phyloP scores from a whole-genome alignment of 2,888 invertebrate genomes.

The Tetragonula carbonaria region DNA sequence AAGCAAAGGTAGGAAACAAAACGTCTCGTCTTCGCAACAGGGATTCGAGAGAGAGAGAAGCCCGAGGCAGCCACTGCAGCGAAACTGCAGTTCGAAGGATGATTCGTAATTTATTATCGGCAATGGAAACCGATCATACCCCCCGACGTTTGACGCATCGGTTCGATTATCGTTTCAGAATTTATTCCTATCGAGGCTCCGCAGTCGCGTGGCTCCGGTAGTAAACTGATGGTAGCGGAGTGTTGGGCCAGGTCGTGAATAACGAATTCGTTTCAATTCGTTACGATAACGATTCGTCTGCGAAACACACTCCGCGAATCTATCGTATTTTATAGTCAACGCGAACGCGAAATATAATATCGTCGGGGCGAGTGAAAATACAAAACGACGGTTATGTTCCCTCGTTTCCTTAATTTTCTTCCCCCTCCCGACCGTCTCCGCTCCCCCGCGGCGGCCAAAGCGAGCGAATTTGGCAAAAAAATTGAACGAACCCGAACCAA shows the following conservation, averaged over 20 bases:
- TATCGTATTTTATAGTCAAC: constrained; percentile 14
- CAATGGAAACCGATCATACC: neutral
- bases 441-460: too few species aligned
- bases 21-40: neutral
- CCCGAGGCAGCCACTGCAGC: neutral
- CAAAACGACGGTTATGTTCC: neutral
- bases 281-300: too few species aligned
- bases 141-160: constrained; percentile 9
- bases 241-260: constrained; percentile 19
- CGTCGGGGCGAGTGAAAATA: constrained; percentile 10
- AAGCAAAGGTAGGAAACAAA: neutral
- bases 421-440: too few species aligned
- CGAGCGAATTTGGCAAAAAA: neutral
- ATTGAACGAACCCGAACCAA: neutral
- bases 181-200: constrained; percentile 42
- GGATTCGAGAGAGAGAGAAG: neutral
- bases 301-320: constrained; percentile 26
- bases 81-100: neutral
- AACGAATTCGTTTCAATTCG: constrained; percentile 53
- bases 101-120: neutral
- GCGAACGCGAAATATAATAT: constrained; percentile 16
- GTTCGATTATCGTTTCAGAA: constrained; percentile 28
- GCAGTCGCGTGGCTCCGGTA: constrained; percentile 15
- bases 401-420: neutral
- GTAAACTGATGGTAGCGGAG: constrained; percentile 2